Evolutionary conservation across 2,888 invertebrate species (phyloP), one percentile per base, ranked within the genome.

Genomic region (Aporophyla nigra): DNA sequence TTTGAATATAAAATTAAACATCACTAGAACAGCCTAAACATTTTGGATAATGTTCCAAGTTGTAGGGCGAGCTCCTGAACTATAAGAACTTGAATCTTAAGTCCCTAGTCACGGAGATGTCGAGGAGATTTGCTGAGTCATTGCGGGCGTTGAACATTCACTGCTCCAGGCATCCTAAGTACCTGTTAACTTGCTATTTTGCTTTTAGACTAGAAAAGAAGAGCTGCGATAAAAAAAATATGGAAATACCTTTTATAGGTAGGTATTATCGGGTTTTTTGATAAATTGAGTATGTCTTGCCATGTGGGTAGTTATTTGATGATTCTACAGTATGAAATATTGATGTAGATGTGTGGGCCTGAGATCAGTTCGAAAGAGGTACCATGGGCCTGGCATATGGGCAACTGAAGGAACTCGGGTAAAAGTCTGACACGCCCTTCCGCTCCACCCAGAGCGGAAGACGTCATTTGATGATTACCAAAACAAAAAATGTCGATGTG

Each of bases 31-130:
- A 27, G 40, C 21, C 12, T 3, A 59, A 58, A 21, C 0, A 75
- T 43, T 59, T 66, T 46, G 19, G 9, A 27, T 46, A 43, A 46
- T 43, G 2, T 53, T 51, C 24, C 3, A 21, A 51, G n/a, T 81
- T 40, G n/a, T 49, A 66, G 14, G 12, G 12, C 24, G 21, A 75
- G 66, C 77, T 75, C 61, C 62, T 58, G 33, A 59, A 51, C 65
- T 75, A 77, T 56, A 61, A 74, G 43, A 75, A 75, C 83, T 82
- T 75, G 78, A 79, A 75, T 79, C 74, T 78, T 73, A 82, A 87
- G 83, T 71, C 71, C n/a, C 78, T 70, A 83, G 86, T 85, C 81
- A 87, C 83, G 81, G 65, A 83, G 87, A 71, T 70, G 83, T 78
- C 68, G 68, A 61, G 70, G 54, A 71, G 83, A 83, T 85, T 81